Base-by-base conservation (phyloP, 2,797 vertebrate species). In the Paramormyrops hopkinsi region DNA sequence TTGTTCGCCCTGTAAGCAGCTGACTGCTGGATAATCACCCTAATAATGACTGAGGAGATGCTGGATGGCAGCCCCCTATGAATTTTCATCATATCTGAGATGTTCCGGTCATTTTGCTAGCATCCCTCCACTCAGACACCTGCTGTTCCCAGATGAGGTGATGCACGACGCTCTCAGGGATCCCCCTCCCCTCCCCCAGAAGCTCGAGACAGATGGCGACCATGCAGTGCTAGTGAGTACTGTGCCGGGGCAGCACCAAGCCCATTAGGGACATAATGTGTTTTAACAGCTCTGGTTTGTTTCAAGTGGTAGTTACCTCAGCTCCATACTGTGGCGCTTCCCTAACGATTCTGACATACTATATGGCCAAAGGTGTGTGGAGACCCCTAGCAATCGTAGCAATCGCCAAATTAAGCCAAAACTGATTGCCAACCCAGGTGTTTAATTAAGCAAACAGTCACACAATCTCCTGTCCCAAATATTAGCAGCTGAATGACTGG, bases 91-190 rank as follows among this genome's bases (percentile, higher is more conserved):
- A 41, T 59, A 41, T 53, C 50, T 33, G 29, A 87, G 53, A 41
- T 19, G 86, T 87, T 62, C 53, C 50, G 53, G 86, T 87, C 86
- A 87, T 54, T 56, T 85, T 14, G 12, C 46, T 46, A 87, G 51
- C 33, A 44, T 56, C 51, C 53, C 29, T 8, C 17, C 17, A 44
- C 53, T 59, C 86, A 87, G 53, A 87, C 56, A 48, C 59, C 56
- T 88, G 87, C 87, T 69, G 59, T 88, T 88, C 41, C 87, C 87
- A 46, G 87, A 50, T 48, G 56, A 65, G 87, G 56, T 33, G 87
- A 88, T 50, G 59, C 87, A 62, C 37, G 33, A 56, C 19, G 3
- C 59, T 65, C 41, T 65, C n/a, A 29, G 86, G 44, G 11, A 69
- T 17, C 11, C n/a, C 41, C 56, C 29, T 48, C 2, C 6, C 37